A percentile compares a stretch with the other conserved stretches of the same genome.
These are phyloP conservation scores for Agrochola lota DNA, from an alignment of 2,888 invertebrate species.

Conservation along the genomic window DNA sequence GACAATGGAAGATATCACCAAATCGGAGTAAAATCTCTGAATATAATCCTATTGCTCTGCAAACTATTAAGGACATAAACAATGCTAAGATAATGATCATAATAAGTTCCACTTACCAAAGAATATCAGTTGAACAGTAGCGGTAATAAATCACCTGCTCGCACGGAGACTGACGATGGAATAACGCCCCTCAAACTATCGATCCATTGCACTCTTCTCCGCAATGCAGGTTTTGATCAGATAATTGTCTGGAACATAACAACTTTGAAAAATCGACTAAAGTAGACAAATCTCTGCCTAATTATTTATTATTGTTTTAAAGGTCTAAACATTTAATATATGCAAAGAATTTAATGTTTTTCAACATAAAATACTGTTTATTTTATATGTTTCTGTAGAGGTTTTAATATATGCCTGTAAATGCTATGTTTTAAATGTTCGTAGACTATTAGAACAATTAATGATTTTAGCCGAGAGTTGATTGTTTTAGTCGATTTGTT, in stretches of 20 bases:
- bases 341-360: not conserved
- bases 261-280: constrained; percentile 7
- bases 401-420: not conserved
- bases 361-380: not conserved
- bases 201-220: constrained; percentile 1
- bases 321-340: not conserved
- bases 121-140: not conserved
- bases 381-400: not conserved
- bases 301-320: not conserved
- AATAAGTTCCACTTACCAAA: constrained; percentile 6
- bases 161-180: not conserved
- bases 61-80: not conserved
- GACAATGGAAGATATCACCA: not conserved
- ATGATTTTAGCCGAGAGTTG: not conserved
- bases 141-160: not conserved
- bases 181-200: constrained; percentile 2
- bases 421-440: not conserved
- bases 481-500: not conserved
- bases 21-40: not conserved
- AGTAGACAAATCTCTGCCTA: not conserved
- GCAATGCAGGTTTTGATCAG: not conserved
- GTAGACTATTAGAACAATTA: not conserved
- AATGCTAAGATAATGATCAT: not conserved
- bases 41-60: not conserved
- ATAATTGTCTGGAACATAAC: not conserved